phyloP scores from a whole-genome alignment of 1,140 invertebrate species.

The Hycleus phaleratus region DNA sequence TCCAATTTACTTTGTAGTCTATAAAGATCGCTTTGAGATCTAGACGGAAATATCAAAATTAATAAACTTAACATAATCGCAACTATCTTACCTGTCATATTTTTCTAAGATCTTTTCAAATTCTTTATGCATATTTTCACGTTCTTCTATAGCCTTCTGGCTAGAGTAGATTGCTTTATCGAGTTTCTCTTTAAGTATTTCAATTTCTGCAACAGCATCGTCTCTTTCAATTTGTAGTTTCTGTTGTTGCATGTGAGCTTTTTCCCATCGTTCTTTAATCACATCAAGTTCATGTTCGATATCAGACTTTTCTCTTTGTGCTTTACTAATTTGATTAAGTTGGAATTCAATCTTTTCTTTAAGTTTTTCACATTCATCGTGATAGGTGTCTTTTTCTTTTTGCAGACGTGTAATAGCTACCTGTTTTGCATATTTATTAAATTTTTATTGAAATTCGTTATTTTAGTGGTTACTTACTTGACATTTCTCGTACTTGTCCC shows the following conservation, averaged over 20 bases:
- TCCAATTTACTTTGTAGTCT: conserved; percentile 82
- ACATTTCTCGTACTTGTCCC: conserved; percentile 82
- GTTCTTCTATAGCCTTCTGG: conserved; percentile 78
- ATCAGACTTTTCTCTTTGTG: conserved; percentile 77
- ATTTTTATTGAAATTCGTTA: neutral
- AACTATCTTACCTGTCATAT: conserved; percentile 69
- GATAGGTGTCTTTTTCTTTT: conserved; percentile 76
- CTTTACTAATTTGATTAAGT: conserved; percentile 69
- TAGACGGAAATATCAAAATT: conserved; percentile 36
- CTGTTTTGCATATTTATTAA: conserved; percentile 36
- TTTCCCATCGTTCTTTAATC: conserved; percentile 81
- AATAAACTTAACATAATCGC: neutral
- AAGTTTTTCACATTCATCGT: conserved; percentile 71
- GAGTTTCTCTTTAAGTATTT: conserved; percentile 81
- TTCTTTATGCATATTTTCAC: conserved; percentile 80
- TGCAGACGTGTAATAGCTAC: conserved; percentile 66
- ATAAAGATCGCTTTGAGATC: conserved; percentile 80
- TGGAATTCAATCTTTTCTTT: conserved; percentile 73
- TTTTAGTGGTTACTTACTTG: conserved; percentile 51
- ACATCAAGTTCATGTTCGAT: conserved; percentile 77
- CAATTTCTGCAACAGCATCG: conserved; percentile 74
- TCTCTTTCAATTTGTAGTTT: conserved; percentile 82
- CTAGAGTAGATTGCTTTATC: conserved; percentile 75
- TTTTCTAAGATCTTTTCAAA: conserved; percentile 88
- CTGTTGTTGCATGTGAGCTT: conserved; percentile 72